Evolutionary conservation across 2,797 vertebrate genomes (phyloP), one percentile per base, ranked within the genome.

Genomic region (Crocidura indochinensis): DNA sequence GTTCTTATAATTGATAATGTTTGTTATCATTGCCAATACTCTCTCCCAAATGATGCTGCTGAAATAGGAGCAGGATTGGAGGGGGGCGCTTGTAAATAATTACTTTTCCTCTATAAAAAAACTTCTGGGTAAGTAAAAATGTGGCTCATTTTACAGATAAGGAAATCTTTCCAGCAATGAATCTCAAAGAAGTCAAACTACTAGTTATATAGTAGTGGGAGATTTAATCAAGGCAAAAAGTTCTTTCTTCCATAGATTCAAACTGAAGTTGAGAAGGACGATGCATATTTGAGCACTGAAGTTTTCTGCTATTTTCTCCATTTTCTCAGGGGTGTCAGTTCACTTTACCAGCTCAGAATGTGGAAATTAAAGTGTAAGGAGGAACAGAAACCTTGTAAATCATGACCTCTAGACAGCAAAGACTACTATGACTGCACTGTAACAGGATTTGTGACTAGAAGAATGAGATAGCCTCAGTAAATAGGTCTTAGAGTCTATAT

Each of bases 101-200:
- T 78, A 14, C 7, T 87, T 68, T 80, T 90, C 27, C 87, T 74
- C 26, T 75, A 7, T 8, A 82, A 38, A 65, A 29, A 12, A 29
- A 12, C 26, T 60, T 26, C 64, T 65, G 64, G 47, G 31, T 26
- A 47, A 27, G 11, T 83, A 38, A 46, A 2, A 46, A 56, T 75
- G 85, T 84, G 90, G 47, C 27, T 44, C 27, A 24, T 73, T 82
- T 87, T 73, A 44, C 4, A 86, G 7, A 80, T 86, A 31, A 80
- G 46, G 74, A 9, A 65, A 84, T 53, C 47, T 62, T 91, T 91
- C 60, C 29, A 71, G 72, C 81, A 67, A 38, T 91, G 7, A 90
- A 82, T 90, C 94, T 79, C 10, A 29, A 84, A 87, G 72, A 77
- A 26, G 15, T 19, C 22, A 29, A 73, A 56, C 2, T 88, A 31